Evolutionary conservation across 2,113 vertebrate species (phyloP).

Genomic region (Boleophthalmus pectinirostris): DNA sequence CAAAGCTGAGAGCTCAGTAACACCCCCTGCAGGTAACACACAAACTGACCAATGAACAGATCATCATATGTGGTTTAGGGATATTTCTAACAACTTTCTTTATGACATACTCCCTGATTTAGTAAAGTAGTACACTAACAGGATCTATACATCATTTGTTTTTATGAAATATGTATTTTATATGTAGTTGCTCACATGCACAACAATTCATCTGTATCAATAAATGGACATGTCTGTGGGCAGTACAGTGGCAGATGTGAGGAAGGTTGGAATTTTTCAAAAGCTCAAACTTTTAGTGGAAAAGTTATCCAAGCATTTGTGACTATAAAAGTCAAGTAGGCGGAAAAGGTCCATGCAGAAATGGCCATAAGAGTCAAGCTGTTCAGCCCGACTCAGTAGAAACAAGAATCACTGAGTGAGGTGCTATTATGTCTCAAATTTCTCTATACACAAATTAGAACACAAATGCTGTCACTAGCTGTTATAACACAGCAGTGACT

Average conservation of each 20-base stretch:
- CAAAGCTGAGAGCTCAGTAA: constrained; percentile 34
- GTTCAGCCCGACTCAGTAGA: neutral
- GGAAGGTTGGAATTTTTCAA: constrained; percentile 61
- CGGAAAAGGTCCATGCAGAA: constrained; percentile 33
- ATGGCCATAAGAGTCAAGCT: constrained; percentile 14
- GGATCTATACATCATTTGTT: neutral
- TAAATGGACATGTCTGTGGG: neutral
- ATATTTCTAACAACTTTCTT: neutral
- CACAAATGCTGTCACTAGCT: too few species aligned
- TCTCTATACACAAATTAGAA: too few species aligned
- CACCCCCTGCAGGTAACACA: constrained; percentile 25
- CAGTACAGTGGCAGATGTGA: neutral
- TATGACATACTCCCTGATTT: neutral
- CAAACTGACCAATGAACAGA: neutral
- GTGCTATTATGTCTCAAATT: too few species aligned
- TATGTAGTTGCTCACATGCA: neutral
- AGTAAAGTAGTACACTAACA: neutral
- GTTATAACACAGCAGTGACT: too few species aligned
- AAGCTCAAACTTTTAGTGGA: constrained; percentile 51
- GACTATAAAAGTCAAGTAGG: constrained; percentile 72
- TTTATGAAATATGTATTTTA: neutral
- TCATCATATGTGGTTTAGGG: too few species aligned
- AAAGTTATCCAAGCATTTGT: constrained; percentile 61
- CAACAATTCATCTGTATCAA: neutral
- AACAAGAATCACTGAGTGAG: too few species aligned